Percentiles rank a stretch among this genome's conserved stretches.
These are phyloP conservation scores for Aspidiotus rigidus DNA, from an alignment of 2,888 invertebrate genomes.

Conservation along the genomic window DNA sequence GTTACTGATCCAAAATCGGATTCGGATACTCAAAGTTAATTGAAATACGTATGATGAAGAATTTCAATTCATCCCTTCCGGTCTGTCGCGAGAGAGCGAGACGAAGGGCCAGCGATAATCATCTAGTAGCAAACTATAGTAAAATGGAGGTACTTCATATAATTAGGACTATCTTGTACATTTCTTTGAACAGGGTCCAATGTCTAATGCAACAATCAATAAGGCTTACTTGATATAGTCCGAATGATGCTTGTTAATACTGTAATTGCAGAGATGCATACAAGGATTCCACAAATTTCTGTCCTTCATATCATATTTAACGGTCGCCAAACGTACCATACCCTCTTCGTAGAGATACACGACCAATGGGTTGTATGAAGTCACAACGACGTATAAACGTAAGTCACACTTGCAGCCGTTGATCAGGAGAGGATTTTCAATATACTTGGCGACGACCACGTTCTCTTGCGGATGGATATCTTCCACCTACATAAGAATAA, in stretches of 20 bases:
- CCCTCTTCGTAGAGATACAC: conserved; percentile 96
- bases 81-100: no score
- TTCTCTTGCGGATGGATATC: conserved; percentile 86
- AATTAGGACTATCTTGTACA: no score
- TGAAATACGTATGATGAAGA: no score
- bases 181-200: no score
- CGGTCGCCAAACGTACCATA: conserved; percentile 86
- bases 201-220: no score
- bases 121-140: no score
- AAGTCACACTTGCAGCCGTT: conserved; percentile 96
- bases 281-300: conserved; percentile 91
- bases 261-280: conserved; percentile 97
- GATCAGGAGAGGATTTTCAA: conserved; percentile 74
- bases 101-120: no score
- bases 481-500: conserved; percentile 55
- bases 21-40: no score
- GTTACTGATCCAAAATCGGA: no score
- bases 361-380: conserved; percentile 86
- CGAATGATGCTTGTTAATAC: conserved; percentile 93
- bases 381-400: conserved; percentile 86
- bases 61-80: no score
- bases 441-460: conserved; percentile 81
- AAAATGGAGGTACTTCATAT: no score
- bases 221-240: conserved; percentile 81
- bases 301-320: conserved; percentile 76